Conservation (phyloP, 2,888 invertebrate species). For the Ochropleura leucogaster region DNA sequence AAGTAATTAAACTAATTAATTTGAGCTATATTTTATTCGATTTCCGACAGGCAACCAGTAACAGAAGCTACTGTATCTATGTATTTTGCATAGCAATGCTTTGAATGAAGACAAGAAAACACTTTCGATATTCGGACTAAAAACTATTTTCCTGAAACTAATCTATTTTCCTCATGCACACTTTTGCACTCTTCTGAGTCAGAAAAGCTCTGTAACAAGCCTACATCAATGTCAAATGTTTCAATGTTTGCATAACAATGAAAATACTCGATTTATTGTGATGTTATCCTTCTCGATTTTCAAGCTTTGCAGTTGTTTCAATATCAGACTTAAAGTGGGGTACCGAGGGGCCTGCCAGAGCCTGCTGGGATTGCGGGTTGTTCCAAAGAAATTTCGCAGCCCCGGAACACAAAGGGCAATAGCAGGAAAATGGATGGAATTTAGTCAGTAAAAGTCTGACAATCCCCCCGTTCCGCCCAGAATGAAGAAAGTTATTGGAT, state of each 20-base stretch:
- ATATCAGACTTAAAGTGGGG: neutral
- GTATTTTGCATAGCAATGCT: neutral
- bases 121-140: neutral
- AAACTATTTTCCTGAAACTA: neutral
- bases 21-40: constrained; percentile 28
- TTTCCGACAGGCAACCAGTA: constrained; percentile 8
- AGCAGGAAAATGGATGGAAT: too few species aligned
- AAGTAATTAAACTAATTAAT: constrained; percentile 44
- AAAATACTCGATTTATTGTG: neutral
- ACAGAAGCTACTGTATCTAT: constrained; percentile 1
- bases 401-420: too few species aligned
- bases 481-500: too few species aligned
- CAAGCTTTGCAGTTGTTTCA: neutral
- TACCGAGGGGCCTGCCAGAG: too few species aligned
- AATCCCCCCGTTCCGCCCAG: too few species aligned
- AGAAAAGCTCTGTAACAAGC: neutral
- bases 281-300: constrained; percentile 3
- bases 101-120: neutral
- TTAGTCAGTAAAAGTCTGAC: too few species aligned
- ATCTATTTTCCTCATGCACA: constrained; percentile 9
- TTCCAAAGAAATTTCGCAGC: too few species aligned
- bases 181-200: neutral
- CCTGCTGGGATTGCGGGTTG: too few species aligned
- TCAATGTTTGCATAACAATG: neutral
- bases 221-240: neutral